Conservation (phyloP, 2,888 invertebrate species). For the Lordiphosa fenestrarum region DNA sequence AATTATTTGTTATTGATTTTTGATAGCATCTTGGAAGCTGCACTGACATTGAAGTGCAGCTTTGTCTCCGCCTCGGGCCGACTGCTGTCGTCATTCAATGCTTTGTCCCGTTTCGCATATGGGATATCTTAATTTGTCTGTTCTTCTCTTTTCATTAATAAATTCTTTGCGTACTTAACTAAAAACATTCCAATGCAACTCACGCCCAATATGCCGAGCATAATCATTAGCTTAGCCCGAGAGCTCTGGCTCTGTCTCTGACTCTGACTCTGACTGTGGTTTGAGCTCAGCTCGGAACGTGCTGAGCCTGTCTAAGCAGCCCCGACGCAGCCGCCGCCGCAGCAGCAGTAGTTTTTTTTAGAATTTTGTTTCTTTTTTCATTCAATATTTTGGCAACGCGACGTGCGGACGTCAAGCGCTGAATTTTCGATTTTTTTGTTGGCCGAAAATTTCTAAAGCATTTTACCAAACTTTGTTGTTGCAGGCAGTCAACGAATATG, state of each 20-base stretch:
- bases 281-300: constrained; percentile 40
- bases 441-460: constrained; percentile 48
- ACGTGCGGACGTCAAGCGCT: constrained; percentile 50
- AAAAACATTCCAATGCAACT: constrained; percentile 52
- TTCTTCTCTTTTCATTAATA: constrained; percentile 68
- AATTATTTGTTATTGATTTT: constrained; percentile 34
- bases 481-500: constrained; percentile 53
- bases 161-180: constrained; percentile 59
- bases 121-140: constrained; percentile 49
- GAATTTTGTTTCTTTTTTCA: constrained; percentile 53
- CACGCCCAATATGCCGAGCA: constrained; percentile 56
- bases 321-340: background rate
- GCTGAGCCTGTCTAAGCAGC: constrained; percentile 48
- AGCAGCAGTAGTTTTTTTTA: constrained; percentile 29
- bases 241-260: constrained; percentile 7
- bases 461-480: constrained; percentile 18
- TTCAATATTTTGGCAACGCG: constrained; percentile 66
- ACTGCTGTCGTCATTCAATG: constrained; percentile 45
- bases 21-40: constrained; percentile 12
- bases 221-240: constrained; percentile 47
- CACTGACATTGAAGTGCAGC: constrained; percentile 30
- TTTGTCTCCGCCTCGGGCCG: constrained; percentile 7
- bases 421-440: constrained; percentile 32
- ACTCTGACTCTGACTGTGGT: constrained; percentile 7
- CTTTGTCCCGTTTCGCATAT: constrained; percentile 33